Base-by-base conservation (phyloP, 2,888 invertebrate genomes). In the Syrphus vitripennis region DNA sequence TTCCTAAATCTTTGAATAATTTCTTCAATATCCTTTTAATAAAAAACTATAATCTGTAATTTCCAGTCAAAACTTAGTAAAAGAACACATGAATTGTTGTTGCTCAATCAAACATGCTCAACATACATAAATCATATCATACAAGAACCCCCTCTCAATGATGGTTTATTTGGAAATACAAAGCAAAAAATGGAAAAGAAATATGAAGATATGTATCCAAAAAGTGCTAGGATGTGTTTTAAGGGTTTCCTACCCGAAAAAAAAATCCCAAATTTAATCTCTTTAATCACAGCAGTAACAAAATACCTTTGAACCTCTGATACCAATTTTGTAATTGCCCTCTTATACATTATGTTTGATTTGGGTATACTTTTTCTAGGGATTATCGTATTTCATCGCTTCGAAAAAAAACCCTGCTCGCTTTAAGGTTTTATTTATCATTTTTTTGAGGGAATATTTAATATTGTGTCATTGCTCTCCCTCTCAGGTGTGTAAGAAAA, bases 401-500 rank as follows among this genome's bases (percentile, higher is more conserved):
- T 42, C 5, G 12, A 63, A 16, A 42, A 26, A 21, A 6, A n/a
- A 0, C 14, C n/a, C 1, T 40, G 10, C 3, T 40, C 2, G n/a
- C 61, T 5, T 12, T 12, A 4, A 34, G 24, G 21, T 61, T 26
- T 61, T 40, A 26, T 63, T 50, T 45, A 50, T 50, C 37, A 65
- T 45, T 21, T n/a, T n/a, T n/a, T 67, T 67, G 40, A 50, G 29
- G 19, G 31, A 74, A 31, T 57, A 55, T 19, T n/a, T n/a, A 45
- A 12, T 19, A 37, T 75, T 75, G 53, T 69, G 53, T 69, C 69
- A 75, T 69, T 75, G 61, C 75, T 61, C 53, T 42, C 74, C 50
- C 75, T 61, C 53, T 42, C 74, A 81, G 69, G 80, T 75, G 53
- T 75, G 61, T 42, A 70, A 69, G 67, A 75, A n/a, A 70, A 75